These are phyloP conservation scores for Drosophila ananassae DNA, from an alignment of 1,140 invertebrate species.

Conservation along the genomic window DNA sequence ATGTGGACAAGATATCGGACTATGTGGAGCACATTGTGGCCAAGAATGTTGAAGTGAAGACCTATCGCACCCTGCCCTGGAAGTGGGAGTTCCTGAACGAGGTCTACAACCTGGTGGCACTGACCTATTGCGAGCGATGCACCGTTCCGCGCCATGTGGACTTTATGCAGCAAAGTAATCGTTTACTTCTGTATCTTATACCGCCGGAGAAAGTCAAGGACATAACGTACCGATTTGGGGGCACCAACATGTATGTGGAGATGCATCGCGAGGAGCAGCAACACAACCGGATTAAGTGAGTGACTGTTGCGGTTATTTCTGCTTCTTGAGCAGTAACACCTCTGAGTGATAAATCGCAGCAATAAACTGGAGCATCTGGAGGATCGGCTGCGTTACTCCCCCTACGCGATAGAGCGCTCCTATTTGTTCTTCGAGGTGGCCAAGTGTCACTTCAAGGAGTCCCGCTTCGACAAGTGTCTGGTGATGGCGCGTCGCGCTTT, in stretches of 20 bases:
- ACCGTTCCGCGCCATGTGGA: conserved; percentile 45
- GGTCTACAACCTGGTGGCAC: conserved; percentile 66
- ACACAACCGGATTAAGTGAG: conserved; percentile 24
- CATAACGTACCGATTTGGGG: not conserved
- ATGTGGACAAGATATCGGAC: conserved; percentile 44
- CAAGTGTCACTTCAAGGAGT: conserved; percentile 39
- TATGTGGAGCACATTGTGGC: conserved; percentile 71
- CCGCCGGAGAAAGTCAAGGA: conserved; percentile 31
- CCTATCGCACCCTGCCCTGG: conserved; percentile 70
- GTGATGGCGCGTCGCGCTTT: conserved; percentile 31
- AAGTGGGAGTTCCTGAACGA: conserved; percentile 77
- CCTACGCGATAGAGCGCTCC: conserved; percentile 47
- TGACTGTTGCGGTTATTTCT: not conserved
- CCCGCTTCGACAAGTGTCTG: conserved; percentile 39
- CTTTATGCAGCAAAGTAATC: conserved; percentile 25
- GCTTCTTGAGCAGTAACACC: no score
- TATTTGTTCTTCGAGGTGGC: conserved; percentile 62
- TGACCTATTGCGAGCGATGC: conserved; percentile 58
- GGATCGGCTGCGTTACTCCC: conserved; percentile 46
- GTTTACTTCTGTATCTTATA: conserved; percentile 33
- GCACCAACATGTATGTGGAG: conserved; percentile 37
- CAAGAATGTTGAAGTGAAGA: conserved; percentile 55
- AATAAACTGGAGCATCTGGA: conserved; percentile 39
- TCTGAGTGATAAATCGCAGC: conserved; percentile 11
- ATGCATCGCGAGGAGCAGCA: conserved; percentile 18